Conservation (phyloP, 2,113 vertebrate genomes). For the Ranitomeya variabilis region DNA sequence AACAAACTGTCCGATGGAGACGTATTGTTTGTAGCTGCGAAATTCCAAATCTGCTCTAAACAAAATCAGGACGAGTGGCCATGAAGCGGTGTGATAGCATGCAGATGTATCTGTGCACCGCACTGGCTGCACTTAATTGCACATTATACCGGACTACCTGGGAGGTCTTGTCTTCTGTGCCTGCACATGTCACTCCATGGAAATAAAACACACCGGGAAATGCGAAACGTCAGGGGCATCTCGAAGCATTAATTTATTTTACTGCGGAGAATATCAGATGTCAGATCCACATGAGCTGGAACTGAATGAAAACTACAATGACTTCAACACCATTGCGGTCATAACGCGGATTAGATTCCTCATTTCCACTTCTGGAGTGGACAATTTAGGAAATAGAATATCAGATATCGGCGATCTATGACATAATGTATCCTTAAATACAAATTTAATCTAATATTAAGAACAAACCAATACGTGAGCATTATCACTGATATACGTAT, state of each 20-base stretch:
- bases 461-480: not conserved
- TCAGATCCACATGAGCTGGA: slow-evolving; percentile 17
- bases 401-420: not conserved
- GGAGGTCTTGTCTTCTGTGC: slow-evolving; percentile 14
- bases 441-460: not conserved
- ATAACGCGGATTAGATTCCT: not conserved
- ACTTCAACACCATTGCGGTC: not conserved
- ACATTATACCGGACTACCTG: not conserved
- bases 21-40: slow-evolving; percentile 43
- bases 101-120: slow-evolving; percentile 40
- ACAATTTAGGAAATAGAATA: slow-evolving; percentile 7
- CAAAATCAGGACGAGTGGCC: slow-evolving; percentile 43
- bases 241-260: not conserved
- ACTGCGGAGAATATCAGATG: slow-evolving; percentile 4
- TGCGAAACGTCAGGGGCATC: not conserved
- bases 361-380: not conserved
- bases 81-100: slow-evolving; percentile 12
- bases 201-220: slow-evolving; percentile 1
- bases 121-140: not conserved
- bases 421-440: not conserved
- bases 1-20: slow-evolving; percentile 12
- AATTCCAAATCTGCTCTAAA: slow-evolving; percentile 47
- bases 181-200: not conserved
- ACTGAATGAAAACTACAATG: not conserved
- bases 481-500: not conserved